Evolutionary conservation across 1,140 invertebrate species (phyloP).

Genomic region (Sipha flava): DNA sequence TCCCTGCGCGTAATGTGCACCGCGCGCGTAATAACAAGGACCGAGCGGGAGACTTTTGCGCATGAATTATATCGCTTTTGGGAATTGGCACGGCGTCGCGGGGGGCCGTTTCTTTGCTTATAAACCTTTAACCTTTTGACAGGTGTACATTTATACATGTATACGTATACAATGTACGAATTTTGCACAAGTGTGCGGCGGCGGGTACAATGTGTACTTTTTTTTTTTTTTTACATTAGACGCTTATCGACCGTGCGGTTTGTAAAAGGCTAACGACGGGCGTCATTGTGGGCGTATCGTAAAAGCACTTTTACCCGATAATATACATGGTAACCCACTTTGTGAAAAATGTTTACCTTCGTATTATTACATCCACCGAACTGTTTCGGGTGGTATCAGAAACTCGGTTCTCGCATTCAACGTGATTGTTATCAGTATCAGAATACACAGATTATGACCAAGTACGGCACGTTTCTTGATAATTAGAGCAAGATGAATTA

Average conservation of each 20-base stretch:
- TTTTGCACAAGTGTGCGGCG: no score
- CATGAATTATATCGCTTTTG: not conserved
- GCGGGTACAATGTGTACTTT: not conserved
- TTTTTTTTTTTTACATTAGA: not conserved
- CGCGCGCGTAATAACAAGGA: not conserved
- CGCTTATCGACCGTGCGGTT: constrained; percentile 8
- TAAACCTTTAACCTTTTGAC: constrained; percentile 1
- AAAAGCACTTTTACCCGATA: not conserved
- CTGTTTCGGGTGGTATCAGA: no score
- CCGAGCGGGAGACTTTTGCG: no score
- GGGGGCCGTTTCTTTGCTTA: not conserved
- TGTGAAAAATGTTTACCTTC: constrained; percentile 8
- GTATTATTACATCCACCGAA: not conserved
- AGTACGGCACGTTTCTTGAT: no score
- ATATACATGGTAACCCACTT: constrained; percentile 3
- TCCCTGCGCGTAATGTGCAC: no score
- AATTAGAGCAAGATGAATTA: no score
- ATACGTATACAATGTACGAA: not conserved
- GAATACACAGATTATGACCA: no score
- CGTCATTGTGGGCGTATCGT: constrained; percentile 22
- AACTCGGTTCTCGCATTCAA: no score
- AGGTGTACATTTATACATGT: not conserved
- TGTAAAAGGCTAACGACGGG: constrained; percentile 20
- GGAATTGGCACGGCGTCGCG: not conserved
- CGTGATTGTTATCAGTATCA: no score